A percentile compares a stretch with the other conserved stretches of the same genome.
phyloP scores from a whole-genome alignment of 2,888 invertebrate species.

The Anoplius nigerrimus region DNA sequence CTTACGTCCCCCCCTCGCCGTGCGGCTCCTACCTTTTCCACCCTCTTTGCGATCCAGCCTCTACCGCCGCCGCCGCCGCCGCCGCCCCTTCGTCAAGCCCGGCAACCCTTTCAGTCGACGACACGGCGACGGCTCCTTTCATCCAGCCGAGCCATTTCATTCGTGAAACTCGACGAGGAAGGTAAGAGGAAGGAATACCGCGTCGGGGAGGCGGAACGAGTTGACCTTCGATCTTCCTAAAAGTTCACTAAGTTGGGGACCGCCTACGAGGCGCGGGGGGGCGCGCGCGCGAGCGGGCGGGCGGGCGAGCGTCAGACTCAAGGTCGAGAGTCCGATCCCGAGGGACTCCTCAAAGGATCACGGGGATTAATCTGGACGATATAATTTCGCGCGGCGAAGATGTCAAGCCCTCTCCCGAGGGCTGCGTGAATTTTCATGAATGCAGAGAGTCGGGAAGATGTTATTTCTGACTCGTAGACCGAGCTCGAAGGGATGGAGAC shows the following conservation, averaged over 20 bases:
- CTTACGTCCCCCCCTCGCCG: slow-evolving; percentile 58
- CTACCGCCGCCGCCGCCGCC: slow-evolving; percentile 13
- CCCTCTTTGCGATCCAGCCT: slow-evolving; percentile 18
- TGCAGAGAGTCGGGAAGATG: too few relatives aligned
- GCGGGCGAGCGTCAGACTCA: too few relatives aligned
- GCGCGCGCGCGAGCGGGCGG: too few relatives aligned
- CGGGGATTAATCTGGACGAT: slow-evolving; percentile 7
- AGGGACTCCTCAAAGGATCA: not conserved
- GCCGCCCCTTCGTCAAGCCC: slow-evolving; percentile 30
- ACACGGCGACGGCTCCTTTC: slow-evolving; percentile 52
- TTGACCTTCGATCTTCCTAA: slow-evolving; percentile 51
- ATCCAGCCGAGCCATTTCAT: slow-evolving; percentile 57
- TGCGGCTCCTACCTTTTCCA: slow-evolving; percentile 30
- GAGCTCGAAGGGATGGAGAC: too few relatives aligned
- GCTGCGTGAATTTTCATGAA: too few relatives aligned
- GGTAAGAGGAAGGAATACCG: slow-evolving; percentile 19
- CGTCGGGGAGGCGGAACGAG: slow-evolving; percentile 26
- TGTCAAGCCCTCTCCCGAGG: too few relatives aligned
- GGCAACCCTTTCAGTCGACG: slow-evolving; percentile 62
- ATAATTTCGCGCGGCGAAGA: not conserved
- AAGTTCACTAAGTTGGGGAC: slow-evolving; percentile 29
- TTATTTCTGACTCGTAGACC: too few relatives aligned
- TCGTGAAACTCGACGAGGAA: slow-evolving; percentile 42
- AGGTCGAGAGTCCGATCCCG: slow-evolving; percentile 20
- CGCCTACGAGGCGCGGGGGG: too few relatives aligned